Evolutionary conservation across 2,888 invertebrate species (phyloP).

Genomic region (Tineola bisselliella): DNA sequence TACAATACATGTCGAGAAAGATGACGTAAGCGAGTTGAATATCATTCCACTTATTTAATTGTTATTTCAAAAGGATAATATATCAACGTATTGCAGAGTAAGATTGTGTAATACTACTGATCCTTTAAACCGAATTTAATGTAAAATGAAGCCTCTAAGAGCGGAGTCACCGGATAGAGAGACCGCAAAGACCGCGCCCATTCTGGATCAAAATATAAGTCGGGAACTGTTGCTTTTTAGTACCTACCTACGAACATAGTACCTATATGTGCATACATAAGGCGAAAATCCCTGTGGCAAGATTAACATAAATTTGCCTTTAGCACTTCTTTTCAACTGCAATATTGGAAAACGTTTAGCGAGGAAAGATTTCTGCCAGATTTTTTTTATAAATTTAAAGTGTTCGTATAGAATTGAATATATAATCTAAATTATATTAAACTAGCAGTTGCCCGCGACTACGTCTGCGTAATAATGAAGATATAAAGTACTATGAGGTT

Average conservation of each 20-base stretch:
- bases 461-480: too few relatives aligned
- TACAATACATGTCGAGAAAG: neutral
- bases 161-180: constrained; percentile 11
- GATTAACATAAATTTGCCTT: constrained; percentile 6
- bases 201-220: neutral
- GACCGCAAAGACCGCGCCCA: neutral
- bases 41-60: neutral
- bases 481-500: too few relatives aligned
- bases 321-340: neutral
- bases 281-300: neutral
- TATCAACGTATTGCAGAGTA: neutral
- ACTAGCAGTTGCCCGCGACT: too few relatives aligned
- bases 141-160: constrained; percentile 22
- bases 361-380: neutral
- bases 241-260: neutral
- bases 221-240: constrained; percentile 3
- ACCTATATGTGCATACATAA: neutral
- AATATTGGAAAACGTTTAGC: constrained; percentile 7
- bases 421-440: too few relatives aligned
- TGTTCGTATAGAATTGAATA: too few relatives aligned
- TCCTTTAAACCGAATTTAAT: constrained; percentile 31
- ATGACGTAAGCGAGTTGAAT: neutral
- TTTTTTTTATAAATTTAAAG: neutral
- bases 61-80: neutral
- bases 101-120: constrained; percentile 21